Base-by-base conservation (phyloP, 2,888 invertebrate species). In the Meloe dianella region DNA sequence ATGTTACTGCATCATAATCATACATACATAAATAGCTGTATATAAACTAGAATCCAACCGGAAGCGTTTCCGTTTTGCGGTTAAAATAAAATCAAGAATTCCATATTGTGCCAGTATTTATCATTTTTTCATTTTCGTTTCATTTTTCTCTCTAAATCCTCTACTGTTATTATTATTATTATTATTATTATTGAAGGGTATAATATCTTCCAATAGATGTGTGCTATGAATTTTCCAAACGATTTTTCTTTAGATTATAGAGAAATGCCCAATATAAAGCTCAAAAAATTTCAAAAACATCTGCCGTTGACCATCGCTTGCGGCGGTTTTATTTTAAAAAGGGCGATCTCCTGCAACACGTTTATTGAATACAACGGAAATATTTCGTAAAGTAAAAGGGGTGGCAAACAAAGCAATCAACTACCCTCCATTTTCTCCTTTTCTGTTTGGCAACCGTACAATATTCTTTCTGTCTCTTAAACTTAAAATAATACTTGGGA, bases 331-430 rank as follows among this genome's bases (percentile, higher is more conserved):
- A 54, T 54, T 54, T 54, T 54, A 51, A 54, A 54, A 54, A 54
- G 54, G 54, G 54, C 54, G 17, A 58, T 63, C 63, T 63, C 27
- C 62, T 35, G 17, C 61, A 41, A 54, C 54, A 54, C 54, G 54
- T 54, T n/a, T 54, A 54, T 54, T 47, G 62, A 57, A 57, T 54
- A 54, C 54, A 66, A 66, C 66, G 66, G 63, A 66, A 66, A 66
- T 57, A 63, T 61, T 66, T 47, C 41, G 27, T 24, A 60, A 60
- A 57, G 59, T 54, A 54, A 54, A 66, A 66, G 66, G 66, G 66
- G 66, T 66, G 41, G 47, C 60, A 61, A 63, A 66, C 66, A 66
- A 66, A 63, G 60, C 63, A 57, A 27, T 54, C 54, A 54, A 54
- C 22, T 54, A 4, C 54, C 54, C 14, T 14, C 20, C 47, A 1